Evolutionary conservation across 2,113 vertebrate species (phyloP).

Genomic region (Catagonus wagneri): DNA sequence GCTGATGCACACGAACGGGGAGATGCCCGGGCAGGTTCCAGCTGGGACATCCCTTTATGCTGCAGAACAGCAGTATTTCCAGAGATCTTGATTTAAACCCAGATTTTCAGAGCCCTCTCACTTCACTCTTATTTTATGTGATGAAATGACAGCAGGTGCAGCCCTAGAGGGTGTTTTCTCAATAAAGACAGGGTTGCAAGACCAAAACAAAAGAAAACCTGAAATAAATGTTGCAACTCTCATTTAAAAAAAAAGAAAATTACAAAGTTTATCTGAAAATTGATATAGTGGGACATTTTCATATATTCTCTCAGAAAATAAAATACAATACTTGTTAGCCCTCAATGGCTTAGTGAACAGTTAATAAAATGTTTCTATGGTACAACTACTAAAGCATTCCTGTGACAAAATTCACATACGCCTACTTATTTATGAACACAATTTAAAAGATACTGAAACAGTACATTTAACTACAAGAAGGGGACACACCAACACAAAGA

Average conservation of each 20-base stretch:
- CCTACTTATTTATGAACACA: not conserved
- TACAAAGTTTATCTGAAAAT: not conserved
- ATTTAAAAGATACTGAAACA: not conserved
- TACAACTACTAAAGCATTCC: not conserved
- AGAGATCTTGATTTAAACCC: not conserved
- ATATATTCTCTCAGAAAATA: not conserved
- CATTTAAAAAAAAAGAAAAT: not conserved
- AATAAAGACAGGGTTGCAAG: not conserved
- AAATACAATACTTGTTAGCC: not conserved
- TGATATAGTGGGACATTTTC: not conserved
- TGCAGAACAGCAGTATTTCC: not conserved
- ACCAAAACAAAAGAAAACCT: too few relatives aligned
- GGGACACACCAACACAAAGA: not conserved
- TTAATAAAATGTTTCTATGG: constrained; percentile 13
- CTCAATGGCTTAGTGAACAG: not conserved
- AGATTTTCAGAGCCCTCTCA: not conserved
- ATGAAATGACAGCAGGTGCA: not conserved
- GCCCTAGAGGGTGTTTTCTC: not conserved
- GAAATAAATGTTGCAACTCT: too few relatives aligned
- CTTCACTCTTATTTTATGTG: not conserved
- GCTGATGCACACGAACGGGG: not conserved
- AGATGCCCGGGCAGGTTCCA: not conserved
- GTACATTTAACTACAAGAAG: not conserved
- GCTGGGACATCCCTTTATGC: not conserved
- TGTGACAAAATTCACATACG: not conserved